These are phyloP conservation scores for Gymnoscopelus braueri DNA, from an alignment of 2,797 vertebrate species.

Conservation along the genomic window DNA sequence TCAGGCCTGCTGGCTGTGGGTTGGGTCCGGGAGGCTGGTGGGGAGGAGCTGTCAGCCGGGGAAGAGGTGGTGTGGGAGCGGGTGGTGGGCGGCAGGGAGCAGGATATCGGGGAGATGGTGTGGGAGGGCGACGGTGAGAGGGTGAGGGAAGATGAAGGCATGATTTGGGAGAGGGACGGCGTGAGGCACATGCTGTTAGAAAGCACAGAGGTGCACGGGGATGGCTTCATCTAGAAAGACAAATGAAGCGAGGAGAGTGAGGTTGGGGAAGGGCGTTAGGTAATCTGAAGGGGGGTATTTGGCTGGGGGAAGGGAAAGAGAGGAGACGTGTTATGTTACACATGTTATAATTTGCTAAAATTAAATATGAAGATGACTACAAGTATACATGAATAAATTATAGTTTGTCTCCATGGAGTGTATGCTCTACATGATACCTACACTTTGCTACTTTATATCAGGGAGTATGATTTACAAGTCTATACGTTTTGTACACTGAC, in stretches of 20 bases:
- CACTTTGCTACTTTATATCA: constrained; percentile 47
- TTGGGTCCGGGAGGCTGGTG: constrained; percentile 35
- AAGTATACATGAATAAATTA: constrained; percentile 35
- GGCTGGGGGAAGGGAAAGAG: constrained; percentile 4
- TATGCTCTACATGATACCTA: constrained; percentile 33
- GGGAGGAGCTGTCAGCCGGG: constrained; percentile 16
- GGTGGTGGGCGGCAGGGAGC: constrained; percentile 41
- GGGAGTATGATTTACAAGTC: constrained; percentile 45
- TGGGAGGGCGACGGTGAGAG: constrained; percentile 56
- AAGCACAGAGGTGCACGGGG: constrained; percentile 52
- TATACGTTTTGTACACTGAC: constrained; percentile 17
- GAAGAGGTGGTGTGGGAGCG: constrained; percentile 60
- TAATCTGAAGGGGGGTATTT: constrained; percentile 16
- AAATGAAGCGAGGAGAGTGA: not conserved
- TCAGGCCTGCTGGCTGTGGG: constrained; percentile 36
- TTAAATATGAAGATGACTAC: constrained; percentile 6
- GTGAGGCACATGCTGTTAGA: constrained; percentile 59
- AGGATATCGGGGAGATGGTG: constrained; percentile 45
- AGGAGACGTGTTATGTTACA: constrained; percentile 6
- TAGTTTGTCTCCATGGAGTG: constrained; percentile 21
- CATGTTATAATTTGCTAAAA: constrained; percentile 5
- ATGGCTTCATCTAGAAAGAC: constrained; percentile 55
- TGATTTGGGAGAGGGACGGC: constrained; percentile 61
- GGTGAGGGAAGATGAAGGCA: constrained; percentile 45
- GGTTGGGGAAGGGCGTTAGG: not conserved